A percentile compares a stretch with the other conserved stretches of the same genome.
Evolutionary conservation across 1,140 invertebrate genomes (phyloP).

Genomic region (Drosophila lacertosa): DNA sequence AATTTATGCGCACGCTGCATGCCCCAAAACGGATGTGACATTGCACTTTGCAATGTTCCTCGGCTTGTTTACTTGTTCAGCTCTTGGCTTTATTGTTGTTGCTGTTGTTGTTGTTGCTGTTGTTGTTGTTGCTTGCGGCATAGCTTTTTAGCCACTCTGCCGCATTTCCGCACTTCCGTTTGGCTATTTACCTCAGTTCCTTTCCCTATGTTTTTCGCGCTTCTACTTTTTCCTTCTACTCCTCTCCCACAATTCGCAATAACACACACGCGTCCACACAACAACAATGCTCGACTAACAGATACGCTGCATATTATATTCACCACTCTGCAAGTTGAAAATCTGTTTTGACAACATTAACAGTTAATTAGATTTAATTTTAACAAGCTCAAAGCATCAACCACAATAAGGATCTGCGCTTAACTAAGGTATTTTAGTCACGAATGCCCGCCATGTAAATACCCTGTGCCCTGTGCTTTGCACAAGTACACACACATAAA

Average conservation of each 20-base stretch:
- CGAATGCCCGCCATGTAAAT: too few species aligned
- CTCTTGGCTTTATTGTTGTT: background rate
- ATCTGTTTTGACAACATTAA: too few species aligned
- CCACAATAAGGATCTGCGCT: too few species aligned
- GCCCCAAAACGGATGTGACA: slow-evolving; percentile 70
- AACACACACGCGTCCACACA: too few species aligned
- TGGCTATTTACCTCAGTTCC: background rate
- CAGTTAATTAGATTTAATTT: too few species aligned
- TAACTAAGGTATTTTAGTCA: too few species aligned
- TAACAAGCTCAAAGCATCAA: too few species aligned
- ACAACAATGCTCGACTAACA: background rate
- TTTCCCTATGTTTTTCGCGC: background rate
- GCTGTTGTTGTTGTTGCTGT: slow-evolving; percentile 5
- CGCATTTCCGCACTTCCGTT: slow-evolving; percentile 34
- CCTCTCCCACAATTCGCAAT: background rate
- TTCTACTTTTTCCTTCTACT: background rate
- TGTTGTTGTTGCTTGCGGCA: background rate
- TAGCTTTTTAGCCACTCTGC: background rate
- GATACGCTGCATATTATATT: too few species aligned
- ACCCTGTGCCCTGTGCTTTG: too few species aligned
- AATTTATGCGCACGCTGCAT: slow-evolving; percentile 66
- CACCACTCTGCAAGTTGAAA: background rate
- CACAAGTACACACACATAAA: too few species aligned
- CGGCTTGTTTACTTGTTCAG: slow-evolving; percentile 3
- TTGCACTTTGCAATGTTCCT: slow-evolving; percentile 35